These are phyloP conservation scores for Anolis sagrei DNA, from an alignment of 2,113 vertebrate species.

Conservation along the genomic window DNA sequence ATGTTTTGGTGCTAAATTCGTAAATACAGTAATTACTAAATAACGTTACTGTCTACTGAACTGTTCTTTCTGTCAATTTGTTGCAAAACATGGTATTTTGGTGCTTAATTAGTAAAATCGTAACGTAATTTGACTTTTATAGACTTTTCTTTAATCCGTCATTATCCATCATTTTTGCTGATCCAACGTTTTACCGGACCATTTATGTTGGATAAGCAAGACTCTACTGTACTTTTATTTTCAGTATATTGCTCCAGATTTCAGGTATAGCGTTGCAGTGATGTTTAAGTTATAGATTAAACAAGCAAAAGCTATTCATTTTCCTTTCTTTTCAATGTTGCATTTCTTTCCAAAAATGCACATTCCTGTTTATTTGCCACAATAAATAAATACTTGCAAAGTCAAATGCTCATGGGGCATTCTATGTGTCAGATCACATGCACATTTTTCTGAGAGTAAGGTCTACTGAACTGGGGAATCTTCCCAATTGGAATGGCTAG, in stretches of 20 bases:
- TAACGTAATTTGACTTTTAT: too few species aligned
- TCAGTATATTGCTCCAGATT: not conserved
- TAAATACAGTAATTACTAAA: too few species aligned
- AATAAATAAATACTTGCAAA: not conserved
- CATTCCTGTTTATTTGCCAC: not conserved
- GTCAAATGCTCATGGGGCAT: not conserved
- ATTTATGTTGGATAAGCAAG: too few species aligned
- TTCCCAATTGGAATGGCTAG: not conserved
- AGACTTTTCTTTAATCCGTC: too few species aligned
- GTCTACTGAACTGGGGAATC: not conserved
- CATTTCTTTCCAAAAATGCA: not conserved
- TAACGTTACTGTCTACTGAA: too few species aligned
- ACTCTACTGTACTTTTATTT: too few species aligned
- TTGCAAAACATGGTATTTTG: too few species aligned
- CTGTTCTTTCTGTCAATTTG: too few species aligned
- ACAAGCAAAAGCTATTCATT: not conserved
- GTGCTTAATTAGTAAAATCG: too few species aligned
- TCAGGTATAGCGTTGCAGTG: not conserved
- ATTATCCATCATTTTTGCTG: too few species aligned
- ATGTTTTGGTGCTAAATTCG: too few species aligned
- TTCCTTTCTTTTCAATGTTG: not conserved
- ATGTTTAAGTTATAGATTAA: not conserved
- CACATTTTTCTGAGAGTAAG: not conserved
- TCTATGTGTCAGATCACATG: not conserved
- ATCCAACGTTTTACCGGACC: too few species aligned